These are phyloP conservation scores for Gibbula magus DNA, from an alignment of 2,888 invertebrate genomes.

Conservation along the genomic window DNA sequence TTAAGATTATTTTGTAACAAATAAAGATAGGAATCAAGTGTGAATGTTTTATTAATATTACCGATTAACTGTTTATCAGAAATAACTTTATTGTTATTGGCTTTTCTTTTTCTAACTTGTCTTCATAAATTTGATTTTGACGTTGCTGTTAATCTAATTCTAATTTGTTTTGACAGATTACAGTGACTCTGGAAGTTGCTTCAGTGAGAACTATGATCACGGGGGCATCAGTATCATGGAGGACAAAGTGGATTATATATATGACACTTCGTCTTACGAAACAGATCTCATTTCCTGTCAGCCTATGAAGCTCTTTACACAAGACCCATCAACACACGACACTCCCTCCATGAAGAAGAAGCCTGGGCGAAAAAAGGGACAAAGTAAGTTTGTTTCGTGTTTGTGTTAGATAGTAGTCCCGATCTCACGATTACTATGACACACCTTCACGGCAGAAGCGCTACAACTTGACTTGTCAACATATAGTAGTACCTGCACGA, in stretches of 20 bases:
- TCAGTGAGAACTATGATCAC: neutral
- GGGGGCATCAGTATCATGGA: neutral
- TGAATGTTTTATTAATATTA: no score
- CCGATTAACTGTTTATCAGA: no score
- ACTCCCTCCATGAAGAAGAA: conserved; percentile 44
- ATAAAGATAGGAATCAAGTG: no score
- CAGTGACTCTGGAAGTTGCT: neutral
- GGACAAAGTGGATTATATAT: neutral
- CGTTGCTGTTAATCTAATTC: no score
- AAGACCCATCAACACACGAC: neutral
- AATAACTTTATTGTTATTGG: no score
- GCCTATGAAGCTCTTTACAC: neutral
- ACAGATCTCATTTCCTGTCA: neutral
- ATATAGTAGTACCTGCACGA: no score
- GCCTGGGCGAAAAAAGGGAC: conserved; percentile 67
- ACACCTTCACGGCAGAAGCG: no score
- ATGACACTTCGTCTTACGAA: neutral
- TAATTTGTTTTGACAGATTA: neutral
- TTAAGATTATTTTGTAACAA: no score
- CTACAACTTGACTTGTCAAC: no score
- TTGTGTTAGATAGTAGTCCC: neutral
- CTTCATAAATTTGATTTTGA: no score
- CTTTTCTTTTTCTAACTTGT: no score
- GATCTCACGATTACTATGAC: no score
- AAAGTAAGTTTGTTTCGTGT: conserved; percentile 46